Evolutionary conservation across 2,797 vertebrate genomes (phyloP), one percentile per base, ranked within the genome.

Genomic region (Microctenopoma lineatum): DNA sequence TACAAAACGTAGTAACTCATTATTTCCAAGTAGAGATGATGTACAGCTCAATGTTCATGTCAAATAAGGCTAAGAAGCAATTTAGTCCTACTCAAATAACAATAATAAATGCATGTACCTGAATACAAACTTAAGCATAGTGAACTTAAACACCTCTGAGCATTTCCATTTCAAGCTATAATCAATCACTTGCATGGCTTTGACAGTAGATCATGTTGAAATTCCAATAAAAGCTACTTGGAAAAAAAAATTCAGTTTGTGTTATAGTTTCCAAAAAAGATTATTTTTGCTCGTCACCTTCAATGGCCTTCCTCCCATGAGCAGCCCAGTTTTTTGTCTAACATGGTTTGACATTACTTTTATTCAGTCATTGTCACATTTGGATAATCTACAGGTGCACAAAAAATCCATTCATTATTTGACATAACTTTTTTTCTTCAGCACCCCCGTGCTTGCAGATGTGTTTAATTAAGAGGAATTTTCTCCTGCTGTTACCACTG

Each of bases 251-350:
- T 84, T 81, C 65, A 71, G 5, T 65, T 9, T 59, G 12, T 59
- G 54, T 70, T 66, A 64, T 58, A 67, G 21, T 57, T 12, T 34
- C 34, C 13, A 66, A 44, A 34, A 58, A 14, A 45, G 3, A 70
- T 45, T n/a, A 16, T 63, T 78, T 70, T 73, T 52, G 11, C 25
- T 62, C 34, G 16, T 67, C 15, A 34, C 13, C 14, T 44, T 18
- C 8, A 45, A 36, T 39, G 64, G 50, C 84, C 83, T 0, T 91
- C 74, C 46, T 90, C 51, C 64, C 80, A 61, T 52, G 84, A 88
- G 48, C 71, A 77, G 70, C 84, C 84, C 90, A 91, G 0, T 73
- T 55, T 63, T 92, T 93, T 46, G 91, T 93, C 48, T 80, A 90
- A 88, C 90, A 57, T 70, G 59, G 41, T 58, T 79, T 6, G 45